Evolutionary conservation across 2,888 invertebrate genomes (phyloP), one percentile per base, ranked within the genome.

Genomic region (Rotaria sp.): DNA sequence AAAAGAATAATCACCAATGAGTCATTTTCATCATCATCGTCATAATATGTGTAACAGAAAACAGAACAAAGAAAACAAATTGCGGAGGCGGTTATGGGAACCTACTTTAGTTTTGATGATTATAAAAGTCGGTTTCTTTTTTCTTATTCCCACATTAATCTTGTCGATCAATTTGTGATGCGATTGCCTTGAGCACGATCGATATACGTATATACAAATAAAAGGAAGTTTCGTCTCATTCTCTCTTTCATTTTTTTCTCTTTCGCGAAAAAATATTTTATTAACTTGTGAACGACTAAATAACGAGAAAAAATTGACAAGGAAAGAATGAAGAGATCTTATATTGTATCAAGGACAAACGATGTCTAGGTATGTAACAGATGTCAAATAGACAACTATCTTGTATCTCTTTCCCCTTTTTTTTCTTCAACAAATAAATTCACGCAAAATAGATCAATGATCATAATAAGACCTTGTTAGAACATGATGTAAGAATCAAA

Each of bases 181-280:
- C 67, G 35, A 67, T 67, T 67, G 35, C 67, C 67, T 67, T 67
- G 67, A 67, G 35, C 30, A 67, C 67, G 67, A 67, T 67, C 67
- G 21, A 21, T 67, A 38, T 21, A 67, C 21, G 13, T 35, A 59
- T 4, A 30, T 30, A 67, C 18, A 67, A 67, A 67, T 35, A 67
- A 67, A 59, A 7, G 50, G 50, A n/a, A 67, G 21, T 35, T 15
- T 67, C 35, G 21, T n/a, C 57, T 41, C 8, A 41, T n/a, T n/a
- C n/a, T 50, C 50, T 50, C 35, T 35, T 55, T 55, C 30, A 2
- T 67, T 59, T n/a, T 55, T 55, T 57, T n/a, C 1, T 59, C 30
- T 59, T 30, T 59, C 30, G 13, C 59, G 48, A 21, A 41, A 26
- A 67, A 67, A 67, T 67, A 35, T 67, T 21, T 21, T 67, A 67